Evolutionary conservation across 1,140 invertebrate genomes (phyloP).

Genomic region (Cryptotermes secundus): DNA sequence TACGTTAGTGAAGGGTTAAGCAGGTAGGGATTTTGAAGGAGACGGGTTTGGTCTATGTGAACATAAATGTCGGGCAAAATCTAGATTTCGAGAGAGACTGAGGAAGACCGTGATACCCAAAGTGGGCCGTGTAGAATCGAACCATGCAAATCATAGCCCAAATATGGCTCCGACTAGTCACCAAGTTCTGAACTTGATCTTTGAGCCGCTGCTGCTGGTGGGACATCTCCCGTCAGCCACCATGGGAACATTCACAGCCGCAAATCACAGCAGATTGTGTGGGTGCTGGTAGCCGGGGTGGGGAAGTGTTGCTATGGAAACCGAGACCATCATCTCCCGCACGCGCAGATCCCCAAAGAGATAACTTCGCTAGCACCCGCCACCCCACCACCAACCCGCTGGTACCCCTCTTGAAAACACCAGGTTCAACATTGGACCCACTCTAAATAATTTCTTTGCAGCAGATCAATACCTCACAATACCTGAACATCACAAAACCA

Average conservation of each 20-base stretch:
- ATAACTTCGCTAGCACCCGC: background rate
- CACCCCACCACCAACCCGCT: background rate
- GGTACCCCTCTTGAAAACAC: background rate
- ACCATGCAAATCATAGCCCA: too few relatives aligned
- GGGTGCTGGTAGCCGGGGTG: background rate
- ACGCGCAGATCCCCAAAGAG: background rate
- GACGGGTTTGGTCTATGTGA: too few relatives aligned
- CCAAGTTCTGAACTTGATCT: background rate
- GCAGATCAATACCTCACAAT: too few relatives aligned
- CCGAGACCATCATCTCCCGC: background rate
- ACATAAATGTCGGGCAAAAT: too few relatives aligned
- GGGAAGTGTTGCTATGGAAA: constrained; percentile 1
- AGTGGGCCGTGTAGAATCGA: too few relatives aligned
- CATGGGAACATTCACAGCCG: background rate
- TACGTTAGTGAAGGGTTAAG: too few relatives aligned
- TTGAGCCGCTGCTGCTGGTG: background rate
- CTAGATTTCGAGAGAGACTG: too few relatives aligned
- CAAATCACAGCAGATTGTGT: constrained; percentile 8
- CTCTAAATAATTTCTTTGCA: too few relatives aligned
- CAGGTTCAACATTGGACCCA: background rate
- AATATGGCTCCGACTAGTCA: too few relatives aligned
- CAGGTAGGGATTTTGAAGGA: too few relatives aligned
- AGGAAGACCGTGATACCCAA: too few relatives aligned
- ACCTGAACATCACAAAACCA: too few relatives aligned
- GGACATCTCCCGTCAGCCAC: background rate